These are phyloP conservation scores for Scaptomyza polygonia DNA, from an alignment of 2,888 invertebrate species.

Conservation along the genomic window DNA sequence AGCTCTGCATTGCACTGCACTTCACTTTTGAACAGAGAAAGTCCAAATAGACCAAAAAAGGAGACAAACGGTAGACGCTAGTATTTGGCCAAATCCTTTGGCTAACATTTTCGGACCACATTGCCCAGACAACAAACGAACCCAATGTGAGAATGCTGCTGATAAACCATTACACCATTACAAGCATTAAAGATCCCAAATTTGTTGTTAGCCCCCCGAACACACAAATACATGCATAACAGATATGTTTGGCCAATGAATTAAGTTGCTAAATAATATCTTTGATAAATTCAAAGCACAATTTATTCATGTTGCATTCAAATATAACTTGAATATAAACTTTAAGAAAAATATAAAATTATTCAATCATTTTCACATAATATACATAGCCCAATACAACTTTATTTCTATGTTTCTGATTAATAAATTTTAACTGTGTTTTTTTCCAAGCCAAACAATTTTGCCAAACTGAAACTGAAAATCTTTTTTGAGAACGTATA, in stretches of 20 bases:
- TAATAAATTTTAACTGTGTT: no score
- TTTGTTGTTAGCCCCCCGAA: conserved; percentile 6
- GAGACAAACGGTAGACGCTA: neutral
- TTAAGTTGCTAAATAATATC: neutral
- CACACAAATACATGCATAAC: neutral
- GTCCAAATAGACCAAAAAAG: neutral
- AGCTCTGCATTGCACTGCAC: conserved; percentile 42
- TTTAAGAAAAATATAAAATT: no score
- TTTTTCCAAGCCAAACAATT: no score
- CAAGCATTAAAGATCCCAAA: conserved; percentile 17
- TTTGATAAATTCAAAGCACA: neutral
- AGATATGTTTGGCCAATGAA: neutral
- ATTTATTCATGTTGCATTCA: no score
- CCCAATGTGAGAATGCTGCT: conserved; percentile 21
- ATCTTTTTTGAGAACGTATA: neutral
- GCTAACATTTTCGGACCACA: conserved; percentile 25
- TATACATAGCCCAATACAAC: no score
- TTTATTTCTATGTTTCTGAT: no score
- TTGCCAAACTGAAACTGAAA: no score
- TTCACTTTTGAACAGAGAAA: conserved; percentile 27
- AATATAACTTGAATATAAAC: no score
- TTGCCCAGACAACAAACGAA: conserved; percentile 5
- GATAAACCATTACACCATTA: conserved; percentile 10
- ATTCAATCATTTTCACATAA: no score
- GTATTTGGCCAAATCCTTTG: conserved; percentile 15